Evolutionary conservation across 2,888 invertebrate genomes (phyloP), one percentile per base, ranked within the genome.

Genomic region (Chymomyza caudatula): DNA sequence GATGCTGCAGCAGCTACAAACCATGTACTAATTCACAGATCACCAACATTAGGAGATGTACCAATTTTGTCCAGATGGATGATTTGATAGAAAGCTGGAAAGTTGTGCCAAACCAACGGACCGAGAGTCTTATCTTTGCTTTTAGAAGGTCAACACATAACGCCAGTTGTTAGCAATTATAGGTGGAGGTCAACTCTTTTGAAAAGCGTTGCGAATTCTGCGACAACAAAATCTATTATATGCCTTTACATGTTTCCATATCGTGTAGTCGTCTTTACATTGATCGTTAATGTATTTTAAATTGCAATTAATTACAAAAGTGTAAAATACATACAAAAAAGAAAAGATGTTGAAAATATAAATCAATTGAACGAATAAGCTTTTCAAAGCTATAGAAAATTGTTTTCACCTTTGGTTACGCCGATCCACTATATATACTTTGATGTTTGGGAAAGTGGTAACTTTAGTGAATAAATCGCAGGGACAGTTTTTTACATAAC

Each of bases 161-260:
- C 80, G 70, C 69, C 65, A 65, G 78, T 76, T 78, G 64, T 3
- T 4, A 15, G 25, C 53, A 73, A 78, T 76, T 78, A 83, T 83
- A 80, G 80, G 83, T 78, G 83, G 78, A 80, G 80, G 80, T 75
- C 76, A 70, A 59, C 56, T 70, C 70, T 55, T 55, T 44, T 59
- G 20, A 59, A 76, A 73, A 71, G 73, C 76, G 76, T 76, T 73
- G 78, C 76, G 55, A 76, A 73, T 76, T 73, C 67, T 74, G 56
- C 54, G 62, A 77, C 69, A 72, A 72, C 67, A 15, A 11, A 44
- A 43, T 15, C 3, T 42, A 57, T 22, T 63, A 25, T 22, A 17
- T 23, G 37, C 20, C 59, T 17, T 49, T 23, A 23, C 37, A 42
- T 37, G 20, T 37, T 5, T 43, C 19, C 42, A 29, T 54, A 42